Percentiles rank a stretch among this genome's conserved stretches.
phyloP scores from a whole-genome alignment of 2,888 invertebrate genomes.

The Candidula unifasciata region DNA sequence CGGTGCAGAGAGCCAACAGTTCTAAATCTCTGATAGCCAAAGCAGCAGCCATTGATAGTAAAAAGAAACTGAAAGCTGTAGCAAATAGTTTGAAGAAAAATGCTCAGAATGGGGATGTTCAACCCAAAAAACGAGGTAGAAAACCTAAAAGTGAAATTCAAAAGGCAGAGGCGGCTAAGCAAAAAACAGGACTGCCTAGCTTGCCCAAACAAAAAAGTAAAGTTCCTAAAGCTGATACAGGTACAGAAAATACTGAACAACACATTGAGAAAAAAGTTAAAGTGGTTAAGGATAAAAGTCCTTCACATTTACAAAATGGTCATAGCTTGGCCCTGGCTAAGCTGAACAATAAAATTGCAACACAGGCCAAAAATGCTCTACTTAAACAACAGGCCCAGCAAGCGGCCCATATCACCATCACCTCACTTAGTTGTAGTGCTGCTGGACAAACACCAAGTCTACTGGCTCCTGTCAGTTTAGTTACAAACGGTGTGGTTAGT shows the following conservation, averaged over 20 bases:
- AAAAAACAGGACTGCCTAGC: background rate
- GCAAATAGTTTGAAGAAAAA: constrained; percentile 37
- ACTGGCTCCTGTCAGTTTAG: constrained; percentile 13
- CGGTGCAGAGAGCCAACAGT: constrained; percentile 4
- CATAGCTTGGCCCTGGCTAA: constrained; percentile 33
- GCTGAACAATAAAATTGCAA: constrained; percentile 43
- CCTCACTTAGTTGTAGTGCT: background rate
- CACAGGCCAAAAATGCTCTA: constrained; percentile 51
- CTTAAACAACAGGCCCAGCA: constrained; percentile 49
- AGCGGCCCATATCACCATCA: constrained; percentile 47
- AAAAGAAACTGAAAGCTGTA: constrained; percentile 47
- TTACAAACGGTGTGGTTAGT: constrained; percentile 5
- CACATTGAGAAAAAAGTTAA: constrained; percentile 52
- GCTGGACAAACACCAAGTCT: constrained; percentile 6
- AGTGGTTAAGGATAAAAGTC: constrained; percentile 48
- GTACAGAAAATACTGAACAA: constrained; percentile 54
- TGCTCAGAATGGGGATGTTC: constrained; percentile 40
- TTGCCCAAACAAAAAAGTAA: constrained; percentile 7
- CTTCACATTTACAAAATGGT: constrained; percentile 46
- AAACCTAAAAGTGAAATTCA: background rate
- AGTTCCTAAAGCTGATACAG: constrained; percentile 13
- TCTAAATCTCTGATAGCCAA: constrained; percentile 33
- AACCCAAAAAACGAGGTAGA: constrained; percentile 31
- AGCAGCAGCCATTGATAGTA: constrained; percentile 46
- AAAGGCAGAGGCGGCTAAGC: background rate